These are phyloP conservation scores for Athene cunicularia DNA, from an alignment of 2,113 vertebrate species.

Conservation along the genomic window DNA sequence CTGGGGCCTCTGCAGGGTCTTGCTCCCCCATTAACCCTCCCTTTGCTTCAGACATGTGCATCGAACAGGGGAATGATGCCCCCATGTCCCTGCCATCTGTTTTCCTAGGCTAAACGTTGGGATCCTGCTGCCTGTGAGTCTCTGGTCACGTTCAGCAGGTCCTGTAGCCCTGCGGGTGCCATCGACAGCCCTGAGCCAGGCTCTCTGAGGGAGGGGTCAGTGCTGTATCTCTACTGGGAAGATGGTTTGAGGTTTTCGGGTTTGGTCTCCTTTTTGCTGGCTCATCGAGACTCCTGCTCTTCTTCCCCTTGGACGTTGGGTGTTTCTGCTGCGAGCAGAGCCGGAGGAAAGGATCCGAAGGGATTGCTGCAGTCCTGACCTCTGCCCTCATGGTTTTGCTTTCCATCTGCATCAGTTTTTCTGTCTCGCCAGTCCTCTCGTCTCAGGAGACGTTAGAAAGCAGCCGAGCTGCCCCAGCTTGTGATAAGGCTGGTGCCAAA, in stretches of 20 bases:
- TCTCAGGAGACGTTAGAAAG: not conserved
- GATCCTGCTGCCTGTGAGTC: not conserved
- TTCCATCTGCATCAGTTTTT: not conserved
- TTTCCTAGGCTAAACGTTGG: not conserved
- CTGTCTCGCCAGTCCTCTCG: not conserved
- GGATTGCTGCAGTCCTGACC: rapidly evolving
- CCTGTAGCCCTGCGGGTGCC: not conserved
- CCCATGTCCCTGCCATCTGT: not conserved
- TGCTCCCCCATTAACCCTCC: not conserved
- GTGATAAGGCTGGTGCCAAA: not conserved
- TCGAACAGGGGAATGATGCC: rapidly evolving
- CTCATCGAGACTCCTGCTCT: not conserved
- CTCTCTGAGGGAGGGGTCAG: not conserved
- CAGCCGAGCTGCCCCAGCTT: not conserved
- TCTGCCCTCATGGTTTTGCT: not conserved
- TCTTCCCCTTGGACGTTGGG: rapidly evolving
- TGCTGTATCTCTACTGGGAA: not conserved
- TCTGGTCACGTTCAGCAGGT: not conserved
- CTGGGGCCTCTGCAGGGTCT: not conserved
- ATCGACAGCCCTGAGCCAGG: not conserved
- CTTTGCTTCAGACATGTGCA: not conserved
- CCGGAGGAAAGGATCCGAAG: rapidly evolving
- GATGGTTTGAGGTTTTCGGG: not conserved
- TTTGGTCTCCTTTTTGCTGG: not conserved
- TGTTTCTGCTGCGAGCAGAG: not conserved